Evolutionary conservation across 35 echinoderm and acorn worm genomes (phyloP).

Genomic region (Ptychodera flava): DNA sequence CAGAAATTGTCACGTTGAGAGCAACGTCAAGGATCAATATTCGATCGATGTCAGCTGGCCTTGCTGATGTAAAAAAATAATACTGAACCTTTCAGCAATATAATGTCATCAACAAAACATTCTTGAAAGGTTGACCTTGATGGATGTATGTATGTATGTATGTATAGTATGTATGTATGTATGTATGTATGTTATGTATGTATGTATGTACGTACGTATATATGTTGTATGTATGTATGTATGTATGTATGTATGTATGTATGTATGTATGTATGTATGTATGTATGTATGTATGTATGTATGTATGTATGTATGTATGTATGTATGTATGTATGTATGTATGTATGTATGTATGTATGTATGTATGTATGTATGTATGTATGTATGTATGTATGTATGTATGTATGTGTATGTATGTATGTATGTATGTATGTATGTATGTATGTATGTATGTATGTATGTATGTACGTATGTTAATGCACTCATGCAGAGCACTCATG

Average conservation of each 20-base stretch:
- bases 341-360: not conserved
- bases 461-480: not conserved
- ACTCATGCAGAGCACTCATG: not conserved
- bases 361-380: not conserved
- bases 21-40: too few species aligned
- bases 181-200: not conserved
- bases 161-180: too few species aligned
- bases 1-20: too few species aligned
- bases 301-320: not conserved
- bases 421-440: too few species aligned
- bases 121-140: too few species aligned
- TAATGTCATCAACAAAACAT: too few species aligned
- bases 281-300: not conserved
- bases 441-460: not conserved
- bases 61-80: too few species aligned
- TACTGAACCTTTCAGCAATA: too few species aligned
- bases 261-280: not conserved
- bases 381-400: not conserved
- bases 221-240: not conserved
- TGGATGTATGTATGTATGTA: too few species aligned
- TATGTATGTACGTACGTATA: not conserved
- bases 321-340: not conserved
- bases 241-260: not conserved
- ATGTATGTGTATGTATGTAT: not conserved
- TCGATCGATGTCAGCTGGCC: too few species aligned